Evolutionary conservation across 2,113 vertebrate species (phyloP), one percentile per base, ranked within the genome.

Genomic region (Toxotes chatareus): DNA sequence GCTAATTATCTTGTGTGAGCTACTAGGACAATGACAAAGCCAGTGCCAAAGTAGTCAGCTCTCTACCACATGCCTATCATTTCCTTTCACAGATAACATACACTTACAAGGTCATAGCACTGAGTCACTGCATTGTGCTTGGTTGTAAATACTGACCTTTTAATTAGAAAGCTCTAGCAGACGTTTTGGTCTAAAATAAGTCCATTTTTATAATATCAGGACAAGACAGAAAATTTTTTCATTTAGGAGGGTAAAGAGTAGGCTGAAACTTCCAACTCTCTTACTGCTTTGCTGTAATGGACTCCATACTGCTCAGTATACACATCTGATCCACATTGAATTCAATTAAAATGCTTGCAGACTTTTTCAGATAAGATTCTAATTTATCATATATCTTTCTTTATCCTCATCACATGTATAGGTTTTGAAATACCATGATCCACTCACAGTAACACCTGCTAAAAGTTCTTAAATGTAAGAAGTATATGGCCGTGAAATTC

Each of bases 1-100:
- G 75, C 68, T 85, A 86, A 91, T 91, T 90, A 88, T 85, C 82
- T 84, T 65, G 23, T 89, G 83, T 83, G 79, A 78, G 69, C 79
- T 71, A 76, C 64, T 44, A 88, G 57, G 67, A 76, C 87, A 73
- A 61, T 79, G 74, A 85, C 79, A 86, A 80, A 76, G 67, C 16
- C 32, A 21, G 71, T 21, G 79, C 60, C 63, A 67, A 76, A 62
- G 74, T 65, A 34, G 60, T 60, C 67, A 53, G 44, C 78, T 83
- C 61, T 23, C 34, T 27, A 27, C 56, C 55, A 44, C 73, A 64
- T 65, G 47, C 83, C 79, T 68, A 85, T 81, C 60, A 72, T 63
- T 79, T 31, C 53, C 82, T 77, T 64, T 55, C 61, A 72, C 56
- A 75, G 78, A 85, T 36, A 87, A 73, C 82, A 62, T 40, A 63